Evolutionary conservation across 1,140 invertebrate genomes (phyloP).

Genomic region (Chrysomallon squamiferum): DNA sequence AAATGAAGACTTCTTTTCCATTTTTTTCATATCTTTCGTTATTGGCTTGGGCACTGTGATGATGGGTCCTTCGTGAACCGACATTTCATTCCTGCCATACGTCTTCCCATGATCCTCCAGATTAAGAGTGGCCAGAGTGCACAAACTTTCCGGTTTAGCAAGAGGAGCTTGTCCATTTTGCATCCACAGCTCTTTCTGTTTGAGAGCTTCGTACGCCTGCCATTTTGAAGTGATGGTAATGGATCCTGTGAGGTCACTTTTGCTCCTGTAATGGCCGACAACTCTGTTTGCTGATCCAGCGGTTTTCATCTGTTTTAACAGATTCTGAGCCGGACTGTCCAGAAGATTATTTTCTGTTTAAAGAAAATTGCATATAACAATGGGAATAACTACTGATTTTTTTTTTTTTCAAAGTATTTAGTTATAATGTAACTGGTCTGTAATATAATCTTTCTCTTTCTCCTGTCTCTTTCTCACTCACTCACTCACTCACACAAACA

Average conservation of each 20-base stretch:
- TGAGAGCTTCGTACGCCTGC: conserved; percentile 39
- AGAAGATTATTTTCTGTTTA: neutral
- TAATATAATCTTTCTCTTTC: too few species aligned
- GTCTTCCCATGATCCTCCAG: conserved; percentile 30
- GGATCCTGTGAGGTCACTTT: conserved; percentile 42
- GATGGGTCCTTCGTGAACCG: conserved; percentile 22
- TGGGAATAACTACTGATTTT: too few species aligned
- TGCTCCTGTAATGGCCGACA: conserved; percentile 36
- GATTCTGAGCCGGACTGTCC: neutral
- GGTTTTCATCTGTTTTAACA: conserved; percentile 6
- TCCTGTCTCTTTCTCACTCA: too few species aligned
- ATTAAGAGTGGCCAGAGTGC: conserved; percentile 39
- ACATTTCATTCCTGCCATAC: neutral
- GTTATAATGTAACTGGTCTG: too few species aligned
- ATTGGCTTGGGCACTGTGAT: conserved; percentile 14
- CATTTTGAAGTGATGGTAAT: conserved; percentile 35
- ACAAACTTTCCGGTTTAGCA: conserved; percentile 40
- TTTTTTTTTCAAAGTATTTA: too few species aligned
- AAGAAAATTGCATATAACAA: too few species aligned
- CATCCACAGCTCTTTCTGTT: conserved; percentile 10
- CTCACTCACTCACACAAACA: too few species aligned
- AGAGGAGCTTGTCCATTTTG: conserved; percentile 26
- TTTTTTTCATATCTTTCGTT: conserved; percentile 15
- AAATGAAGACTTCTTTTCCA: conserved; percentile 35
- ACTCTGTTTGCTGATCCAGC: too few species aligned